These are phyloP conservation scores for Drosophila parabipectinata DNA, from an alignment of 1,140 invertebrate species.

Conservation along the genomic window DNA sequence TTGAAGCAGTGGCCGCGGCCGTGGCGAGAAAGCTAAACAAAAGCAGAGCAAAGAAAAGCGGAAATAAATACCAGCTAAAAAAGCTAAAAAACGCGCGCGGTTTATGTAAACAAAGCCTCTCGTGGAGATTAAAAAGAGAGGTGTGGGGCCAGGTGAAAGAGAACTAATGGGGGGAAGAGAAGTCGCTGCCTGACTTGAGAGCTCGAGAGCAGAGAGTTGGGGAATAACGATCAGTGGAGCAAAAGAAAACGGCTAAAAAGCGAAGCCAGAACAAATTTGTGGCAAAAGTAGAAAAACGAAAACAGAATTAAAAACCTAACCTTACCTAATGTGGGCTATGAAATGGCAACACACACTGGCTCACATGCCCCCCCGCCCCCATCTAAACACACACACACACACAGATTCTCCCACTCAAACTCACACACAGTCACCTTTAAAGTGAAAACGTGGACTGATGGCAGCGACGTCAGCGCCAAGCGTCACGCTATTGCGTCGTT, in stretches of 20 bases:
- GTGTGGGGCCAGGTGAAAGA: not conserved
- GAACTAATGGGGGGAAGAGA: constrained; percentile 2
- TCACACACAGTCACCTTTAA: constrained; percentile 2
- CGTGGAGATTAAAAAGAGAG: constrained; percentile 12
- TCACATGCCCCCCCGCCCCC: constrained; percentile 4
- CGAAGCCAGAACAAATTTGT: constrained; percentile 45
- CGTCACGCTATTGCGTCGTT: constrained; percentile 67
- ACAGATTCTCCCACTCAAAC: constrained; percentile 7
- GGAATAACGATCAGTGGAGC: constrained; percentile 17
- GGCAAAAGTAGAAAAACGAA: constrained; percentile 59
- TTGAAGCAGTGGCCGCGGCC: constrained; percentile 8
- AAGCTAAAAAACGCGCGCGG: constrained; percentile 33
- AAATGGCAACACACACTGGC: constrained; percentile 27
- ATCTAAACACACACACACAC: not conserved
- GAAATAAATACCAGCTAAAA: constrained; percentile 55
- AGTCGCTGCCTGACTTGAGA: not conserved
- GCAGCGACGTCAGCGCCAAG: constrained; percentile 27
- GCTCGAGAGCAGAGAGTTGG: constrained; percentile 4
- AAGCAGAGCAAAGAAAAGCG: constrained; percentile 58
- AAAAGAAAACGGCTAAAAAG: constrained; percentile 21
- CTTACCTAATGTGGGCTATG: constrained; percentile 79
- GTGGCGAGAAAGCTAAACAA: constrained; percentile 47
- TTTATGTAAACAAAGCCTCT: constrained; percentile 67
- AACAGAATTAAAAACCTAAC: constrained; percentile 80
- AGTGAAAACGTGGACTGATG: constrained; percentile 65